Percentiles rank a stretch among this genome's conserved stretches.
Evolutionary conservation across 2,113 vertebrate genomes (phyloP).

Genomic region (Cygnus buccinator): DNA sequence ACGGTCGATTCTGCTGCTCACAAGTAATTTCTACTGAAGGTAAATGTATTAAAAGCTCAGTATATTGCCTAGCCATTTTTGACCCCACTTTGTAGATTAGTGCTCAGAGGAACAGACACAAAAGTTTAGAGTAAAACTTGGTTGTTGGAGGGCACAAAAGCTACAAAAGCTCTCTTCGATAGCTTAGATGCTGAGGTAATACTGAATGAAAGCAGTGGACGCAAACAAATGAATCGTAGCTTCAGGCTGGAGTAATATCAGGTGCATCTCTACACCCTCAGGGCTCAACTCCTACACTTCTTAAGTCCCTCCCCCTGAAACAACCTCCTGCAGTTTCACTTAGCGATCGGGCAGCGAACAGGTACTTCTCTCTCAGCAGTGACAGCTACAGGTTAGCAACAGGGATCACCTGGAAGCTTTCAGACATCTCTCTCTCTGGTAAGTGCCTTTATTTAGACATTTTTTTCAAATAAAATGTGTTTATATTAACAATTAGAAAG

Average conservation of each 20-base stretch:
- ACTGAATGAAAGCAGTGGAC: slow-evolving; percentile 71
- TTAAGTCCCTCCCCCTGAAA: slow-evolving; percentile 90
- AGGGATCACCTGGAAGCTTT: not conserved
- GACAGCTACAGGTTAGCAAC: slow-evolving; percentile 59
- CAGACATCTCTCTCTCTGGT: slow-evolving; percentile 60
- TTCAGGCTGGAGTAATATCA: slow-evolving; percentile 94
- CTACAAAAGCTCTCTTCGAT: not conserved
- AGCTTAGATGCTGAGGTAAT: slow-evolving; percentile 65
- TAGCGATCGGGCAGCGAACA: slow-evolving; percentile 80
- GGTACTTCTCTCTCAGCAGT: slow-evolving; percentile 74
- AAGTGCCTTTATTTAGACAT: slow-evolving; percentile 44
- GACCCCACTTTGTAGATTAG: not conserved
- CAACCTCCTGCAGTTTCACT: slow-evolving; percentile 88
- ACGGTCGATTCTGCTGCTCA: not conserved
- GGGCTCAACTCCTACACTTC: slow-evolving; percentile 91
- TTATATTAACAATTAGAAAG: not conserved
- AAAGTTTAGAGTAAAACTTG: not conserved
- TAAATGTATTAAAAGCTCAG: not conserved
- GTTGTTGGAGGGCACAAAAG: slow-evolving; percentile 61
- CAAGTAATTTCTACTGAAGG: not conserved
- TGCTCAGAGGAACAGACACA: not conserved
- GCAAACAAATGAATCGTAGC: slow-evolving; percentile 87
- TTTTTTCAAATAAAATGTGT: not conserved
- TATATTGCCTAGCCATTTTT: not conserved
- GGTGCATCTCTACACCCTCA: slow-evolving; percentile 93